These are phyloP conservation scores for Eupeodes luniger DNA, from an alignment of 2,888 invertebrate species.

Conservation along the genomic window DNA sequence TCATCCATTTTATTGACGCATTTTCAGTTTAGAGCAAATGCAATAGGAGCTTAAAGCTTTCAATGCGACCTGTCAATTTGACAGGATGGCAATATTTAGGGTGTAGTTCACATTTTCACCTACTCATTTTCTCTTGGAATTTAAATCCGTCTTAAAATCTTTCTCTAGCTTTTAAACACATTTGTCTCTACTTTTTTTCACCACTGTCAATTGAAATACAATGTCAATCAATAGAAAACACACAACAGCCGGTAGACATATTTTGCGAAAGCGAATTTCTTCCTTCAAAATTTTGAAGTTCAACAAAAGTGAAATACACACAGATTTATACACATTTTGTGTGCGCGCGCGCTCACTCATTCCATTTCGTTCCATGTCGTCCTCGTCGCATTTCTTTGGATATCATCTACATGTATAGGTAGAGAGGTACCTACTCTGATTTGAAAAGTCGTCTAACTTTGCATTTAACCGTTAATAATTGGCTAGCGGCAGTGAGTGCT, in stretches of 20 bases:
- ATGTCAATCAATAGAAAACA: conserved; percentile 31
- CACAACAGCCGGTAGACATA: conserved; percentile 38
- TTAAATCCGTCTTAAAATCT: no score
- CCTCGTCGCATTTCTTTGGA: conserved; percentile 36
- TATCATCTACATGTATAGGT: conserved; percentile 10
- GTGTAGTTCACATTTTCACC: no score
- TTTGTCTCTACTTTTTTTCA: neutral
- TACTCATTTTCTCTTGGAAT: no score
- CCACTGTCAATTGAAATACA: conserved; percentile 50
- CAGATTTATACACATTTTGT: conserved; percentile 11
- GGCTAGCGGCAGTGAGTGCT: conserved; percentile 29
- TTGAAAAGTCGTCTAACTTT: conserved; percentile 55
- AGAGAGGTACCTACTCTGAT: neutral
- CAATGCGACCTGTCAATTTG: no score
- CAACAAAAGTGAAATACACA: conserved; percentile 73
- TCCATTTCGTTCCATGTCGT: conserved; percentile 9
- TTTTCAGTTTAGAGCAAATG: no score
- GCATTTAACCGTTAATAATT: conserved; percentile 76
- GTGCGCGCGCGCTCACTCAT: conserved; percentile 18
- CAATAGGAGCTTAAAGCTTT: no score
- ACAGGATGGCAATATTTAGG: no score
- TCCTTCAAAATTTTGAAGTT: conserved; percentile 68
- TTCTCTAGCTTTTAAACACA: no score
- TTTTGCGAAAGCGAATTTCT: conserved; percentile 71
- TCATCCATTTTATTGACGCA: no score